A percentile compares a stretch with the other conserved stretches of the same genome.
These are phyloP conservation scores for Idaea dimidiata DNA, from an alignment of 2,888 invertebrate genomes.

Conservation along the genomic window DNA sequence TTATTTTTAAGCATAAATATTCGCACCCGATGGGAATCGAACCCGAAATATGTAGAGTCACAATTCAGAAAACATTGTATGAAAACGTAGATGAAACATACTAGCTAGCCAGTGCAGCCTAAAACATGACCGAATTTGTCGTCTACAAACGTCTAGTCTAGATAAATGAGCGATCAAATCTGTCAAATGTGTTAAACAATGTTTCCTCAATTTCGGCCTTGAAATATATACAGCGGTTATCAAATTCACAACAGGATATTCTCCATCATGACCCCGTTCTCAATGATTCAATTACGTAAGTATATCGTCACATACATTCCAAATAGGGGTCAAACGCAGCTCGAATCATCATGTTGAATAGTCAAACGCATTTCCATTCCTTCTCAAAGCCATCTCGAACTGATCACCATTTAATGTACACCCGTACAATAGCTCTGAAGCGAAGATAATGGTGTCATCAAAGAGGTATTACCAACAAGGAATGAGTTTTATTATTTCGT, in stretches of 20 bases:
- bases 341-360: background rate
- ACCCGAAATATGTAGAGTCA: too few relatives aligned
- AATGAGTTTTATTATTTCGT: background rate
- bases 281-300: background rate
- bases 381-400: background rate
- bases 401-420: background rate
- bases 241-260: background rate
- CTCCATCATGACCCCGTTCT: background rate
- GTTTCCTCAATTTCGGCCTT: background rate
- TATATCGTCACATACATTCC: background rate
- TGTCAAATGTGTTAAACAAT: background rate
- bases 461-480: background rate
- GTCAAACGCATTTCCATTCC: background rate
- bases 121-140: too few relatives aligned
- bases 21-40: too few relatives aligned
- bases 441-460: conserved; percentile 1
- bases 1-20: too few relatives aligned
- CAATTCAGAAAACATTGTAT: too few relatives aligned
- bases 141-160: too few relatives aligned
- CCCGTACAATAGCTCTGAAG: background rate
- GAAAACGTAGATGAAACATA: too few relatives aligned
- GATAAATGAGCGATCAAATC: too few relatives aligned
- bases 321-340: background rate
- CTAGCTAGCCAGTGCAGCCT: too few relatives aligned
- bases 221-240: background rate